Base-by-base conservation (phyloP, 1,140 invertebrate genomes). In the Zaprionus nigranus region DNA sequence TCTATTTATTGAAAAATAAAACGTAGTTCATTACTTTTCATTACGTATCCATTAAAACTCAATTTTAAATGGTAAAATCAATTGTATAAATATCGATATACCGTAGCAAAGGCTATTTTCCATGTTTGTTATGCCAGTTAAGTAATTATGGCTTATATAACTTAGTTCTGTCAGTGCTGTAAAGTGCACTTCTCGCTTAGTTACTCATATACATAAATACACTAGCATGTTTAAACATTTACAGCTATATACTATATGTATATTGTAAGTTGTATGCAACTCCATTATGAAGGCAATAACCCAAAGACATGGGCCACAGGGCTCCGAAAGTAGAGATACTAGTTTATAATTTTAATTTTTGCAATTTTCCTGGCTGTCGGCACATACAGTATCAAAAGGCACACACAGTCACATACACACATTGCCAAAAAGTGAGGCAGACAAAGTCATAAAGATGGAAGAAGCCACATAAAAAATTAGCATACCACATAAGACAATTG, bases 291-390 rank as follows among this genome's bases (percentile, higher is more conserved):
- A 84, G 81, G 78, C 81, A 87, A 88, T 84, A 84, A 68, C 81
- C 80, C 81, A 68, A 70, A 38, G 69, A 75, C 68, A 59, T 53
- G 28, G 36, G 54, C 60, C 60, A 58, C 60, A 71, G 46, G 69
- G 36, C 70, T 63, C 68, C 65, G 70, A 75, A 70, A 68, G 40
- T 46, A 60, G 62, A 81, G 69, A 88, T 84, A 34, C 30, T 11
- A 88, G 84, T 90, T 88, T 88, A 88, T 88, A 90, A 85, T 88
- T 88, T 88, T 88, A 88, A 88, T 88, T 88, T 90, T 78, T 73
- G 57, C 75, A 88, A 84, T 81, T 90, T 81, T 82, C 60, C 63
- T 40, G 70, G 68, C 70, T 71, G 63, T 59, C 70, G 38, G 61
- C 67, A 78, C 67, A 59, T 61, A 78, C 43, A 64, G 53, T 24